Evolutionary conservation across 2,888 invertebrate genomes (phyloP), one percentile per base, ranked within the genome.

Genomic region (Hedya salicella): DNA sequence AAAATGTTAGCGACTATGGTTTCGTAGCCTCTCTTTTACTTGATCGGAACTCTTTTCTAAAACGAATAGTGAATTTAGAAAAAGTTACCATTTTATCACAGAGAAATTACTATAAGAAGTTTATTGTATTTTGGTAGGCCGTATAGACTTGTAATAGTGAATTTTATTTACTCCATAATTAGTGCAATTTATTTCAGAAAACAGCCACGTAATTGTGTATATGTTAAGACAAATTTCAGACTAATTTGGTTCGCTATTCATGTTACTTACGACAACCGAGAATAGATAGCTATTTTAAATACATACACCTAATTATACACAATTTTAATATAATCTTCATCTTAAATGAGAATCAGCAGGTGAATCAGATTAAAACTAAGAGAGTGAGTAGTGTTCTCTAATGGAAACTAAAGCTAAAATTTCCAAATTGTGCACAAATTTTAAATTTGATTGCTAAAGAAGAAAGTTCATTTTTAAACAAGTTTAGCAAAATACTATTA

Each of bases 271-370:
- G 17, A 56, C 56, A 56, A 25, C 42, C 17, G n/a, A 32, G 21
- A 44, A 16, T 42, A 40, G 40, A 44, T 17, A 36, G 19, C 39
- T 53, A 44, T 11, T 48, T n/a, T 48, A n/a, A 30, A 40, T 50
- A 21, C 32, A 62, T 44, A 44, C 11, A 13, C 44, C 46, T 62
- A 62, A 14, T 17, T 62, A 54, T 62, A 17, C 39, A 63, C 62
- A 62, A 3, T 42, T 49, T 21, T 6, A 36, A 25, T 49, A 13
- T 40, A 1, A 16, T 9, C n/a, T 48, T n/a, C n/a, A n/a, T n/a
- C 1, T 11, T 48, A 48, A 48, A 48, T 19, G 0, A 48, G 13
- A 48, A 11, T 40, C 25, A 8, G 2, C 6, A 5, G 8, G 5
- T 49, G 9, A 49, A 5, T 21, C 21, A 40, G 9, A 40, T 21